Conservation (phyloP, 2,888 invertebrate species). For the Lydus trimaculatus region DNA sequence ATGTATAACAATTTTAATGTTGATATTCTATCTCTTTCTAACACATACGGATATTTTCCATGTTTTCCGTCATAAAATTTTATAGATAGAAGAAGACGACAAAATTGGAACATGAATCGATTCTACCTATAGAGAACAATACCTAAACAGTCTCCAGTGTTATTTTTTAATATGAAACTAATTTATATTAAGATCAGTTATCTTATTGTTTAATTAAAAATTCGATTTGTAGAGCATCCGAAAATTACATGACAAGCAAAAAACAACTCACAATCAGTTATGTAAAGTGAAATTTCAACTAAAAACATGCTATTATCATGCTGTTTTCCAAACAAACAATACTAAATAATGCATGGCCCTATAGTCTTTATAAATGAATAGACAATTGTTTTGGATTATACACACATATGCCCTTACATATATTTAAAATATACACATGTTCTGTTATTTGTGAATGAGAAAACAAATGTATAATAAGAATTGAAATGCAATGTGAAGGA, state of each 20-base stretch:
- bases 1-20: not conserved
- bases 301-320: conserved; percentile 45
- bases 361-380: conserved; percentile 47
- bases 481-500: no score
- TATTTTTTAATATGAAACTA: not conserved
- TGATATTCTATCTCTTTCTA: not conserved
- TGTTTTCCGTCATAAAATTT: not conserved
- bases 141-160: not conserved
- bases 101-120: not conserved
- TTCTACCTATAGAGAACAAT: no score
- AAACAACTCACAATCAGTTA: conserved; percentile 19
- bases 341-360: conserved; percentile 46
- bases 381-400: conserved; percentile 49
- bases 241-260: conserved; percentile 1
- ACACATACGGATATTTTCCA: not conserved
- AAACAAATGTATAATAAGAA: no score
- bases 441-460: conserved; percentile 12
- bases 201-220: not conserved
- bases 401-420: conserved; percentile 38
- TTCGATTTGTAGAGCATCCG: not conserved
- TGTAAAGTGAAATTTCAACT: conserved; percentile 26
- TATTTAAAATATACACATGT: conserved; percentile 42
- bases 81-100: not conserved
- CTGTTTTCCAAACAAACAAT: conserved; percentile 46
- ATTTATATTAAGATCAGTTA: not conserved